phyloP scores from a whole-genome alignment of 2,888 invertebrate genomes.

The Chrysolina oricalcia region DNA sequence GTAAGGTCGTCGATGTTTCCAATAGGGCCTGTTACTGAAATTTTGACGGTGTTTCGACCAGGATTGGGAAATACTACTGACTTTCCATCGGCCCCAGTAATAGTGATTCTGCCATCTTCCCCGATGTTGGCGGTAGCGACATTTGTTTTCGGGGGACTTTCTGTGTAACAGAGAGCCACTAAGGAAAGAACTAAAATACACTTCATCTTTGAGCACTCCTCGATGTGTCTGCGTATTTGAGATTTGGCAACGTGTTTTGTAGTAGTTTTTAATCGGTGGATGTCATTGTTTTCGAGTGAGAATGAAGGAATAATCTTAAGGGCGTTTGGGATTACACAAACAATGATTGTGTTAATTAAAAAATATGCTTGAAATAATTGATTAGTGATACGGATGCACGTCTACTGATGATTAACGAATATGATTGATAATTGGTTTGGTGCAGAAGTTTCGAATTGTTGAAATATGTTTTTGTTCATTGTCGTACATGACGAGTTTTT shows the following conservation, averaged over 20 bases:
- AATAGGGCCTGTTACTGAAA: slow-evolving; percentile 52
- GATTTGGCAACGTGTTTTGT: background rate
- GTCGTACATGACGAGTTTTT: too few relatives aligned
- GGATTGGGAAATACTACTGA: slow-evolving; percentile 50
- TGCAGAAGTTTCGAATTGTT: background rate
- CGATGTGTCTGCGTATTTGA: background rate
- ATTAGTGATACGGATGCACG: background rate
- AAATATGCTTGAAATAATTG: background rate
- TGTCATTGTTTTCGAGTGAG: background rate
- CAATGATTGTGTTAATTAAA: background rate
- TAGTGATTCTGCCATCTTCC: slow-evolving; percentile 57
- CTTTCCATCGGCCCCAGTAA: slow-evolving; percentile 51
- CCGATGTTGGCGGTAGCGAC: slow-evolving; percentile 49
- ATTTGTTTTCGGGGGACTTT: slow-evolving; percentile 32
- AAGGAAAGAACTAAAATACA: slow-evolving; percentile 48
- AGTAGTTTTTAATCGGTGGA: background rate
- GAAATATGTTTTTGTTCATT: background rate
- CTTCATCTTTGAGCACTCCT: slow-evolving; percentile 50
- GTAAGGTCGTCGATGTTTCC: slow-evolving; percentile 32
- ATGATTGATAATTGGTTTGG: slow-evolving; percentile 5
- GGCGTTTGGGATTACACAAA: background rate
- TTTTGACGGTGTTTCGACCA: slow-evolving; percentile 54
- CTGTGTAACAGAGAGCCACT: slow-evolving; percentile 45
- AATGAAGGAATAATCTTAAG: background rate
- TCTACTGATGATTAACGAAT: background rate